phyloP scores from a whole-genome alignment of 2,797 vertebrate species.

The Gallirallus australis region DNA sequence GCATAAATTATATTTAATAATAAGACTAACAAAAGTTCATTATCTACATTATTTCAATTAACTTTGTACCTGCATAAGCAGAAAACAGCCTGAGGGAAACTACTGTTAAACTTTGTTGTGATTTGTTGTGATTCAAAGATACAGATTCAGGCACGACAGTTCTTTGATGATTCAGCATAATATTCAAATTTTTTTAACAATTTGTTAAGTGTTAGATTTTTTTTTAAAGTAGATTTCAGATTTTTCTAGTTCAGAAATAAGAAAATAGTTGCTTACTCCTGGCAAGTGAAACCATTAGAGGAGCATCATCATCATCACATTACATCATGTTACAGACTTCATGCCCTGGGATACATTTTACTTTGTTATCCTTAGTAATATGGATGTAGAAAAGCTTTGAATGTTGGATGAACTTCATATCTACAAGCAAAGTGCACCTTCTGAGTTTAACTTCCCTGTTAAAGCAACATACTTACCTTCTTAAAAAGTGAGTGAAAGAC shows the following conservation, averaged over 20 bases:
- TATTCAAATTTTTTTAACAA: background rate
- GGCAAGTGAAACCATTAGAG: background rate
- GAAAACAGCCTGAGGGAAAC: constrained; percentile 49
- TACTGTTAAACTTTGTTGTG: constrained; percentile 52
- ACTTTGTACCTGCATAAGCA: constrained; percentile 58
- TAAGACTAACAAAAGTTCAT: constrained; percentile 73
- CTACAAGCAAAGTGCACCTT: background rate
- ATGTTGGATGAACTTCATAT: background rate
- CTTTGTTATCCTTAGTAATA: background rate
- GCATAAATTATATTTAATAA: constrained; percentile 76
- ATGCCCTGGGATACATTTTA: background rate
- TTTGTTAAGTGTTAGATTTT: background rate
- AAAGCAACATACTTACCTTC: background rate
- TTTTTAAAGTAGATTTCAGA: background rate
- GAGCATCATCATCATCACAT: rapidly evolving
- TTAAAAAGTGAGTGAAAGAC: background rate
- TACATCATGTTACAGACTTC: background rate
- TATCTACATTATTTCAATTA: constrained; percentile 73
- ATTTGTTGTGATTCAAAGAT: constrained; percentile 57
- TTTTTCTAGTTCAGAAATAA: background rate
- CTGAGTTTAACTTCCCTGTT: background rate
- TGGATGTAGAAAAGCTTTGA: background rate
- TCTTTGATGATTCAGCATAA: constrained; percentile 13
- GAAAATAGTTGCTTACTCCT: background rate
- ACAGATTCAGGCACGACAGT: background rate